phyloP scores from a whole-genome alignment of 2,797 vertebrate genomes.

The Peromyscus attwateri region DNA sequence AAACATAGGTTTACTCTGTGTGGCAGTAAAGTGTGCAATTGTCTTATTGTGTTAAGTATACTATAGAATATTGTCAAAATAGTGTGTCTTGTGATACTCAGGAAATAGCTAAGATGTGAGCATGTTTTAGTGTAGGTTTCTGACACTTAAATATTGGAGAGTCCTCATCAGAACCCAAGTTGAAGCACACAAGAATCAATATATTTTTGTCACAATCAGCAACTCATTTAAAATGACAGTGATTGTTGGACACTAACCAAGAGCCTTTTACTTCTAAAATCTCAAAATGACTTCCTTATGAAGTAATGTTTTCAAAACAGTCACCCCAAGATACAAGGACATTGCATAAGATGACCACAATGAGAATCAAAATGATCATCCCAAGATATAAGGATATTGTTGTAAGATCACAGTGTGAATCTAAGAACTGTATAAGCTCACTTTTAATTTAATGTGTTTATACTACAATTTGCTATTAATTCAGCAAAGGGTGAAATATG shows the following conservation, averaged over 20 bases:
- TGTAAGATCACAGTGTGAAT: neutral
- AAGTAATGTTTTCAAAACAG: slow-evolving; percentile 11
- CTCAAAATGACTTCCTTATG: slow-evolving; percentile 67
- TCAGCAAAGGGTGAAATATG: slow-evolving; percentile 41
- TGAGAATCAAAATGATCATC: neutral
- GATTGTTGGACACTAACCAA: slow-evolving; percentile 33
- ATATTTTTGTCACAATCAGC: slow-evolving; percentile 60
- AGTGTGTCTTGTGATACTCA: neutral
- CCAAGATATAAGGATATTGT: neutral
- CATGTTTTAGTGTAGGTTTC: slow-evolving; percentile 40
- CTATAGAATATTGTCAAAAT: slow-evolving; percentile 15
- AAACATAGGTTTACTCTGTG: neutral
- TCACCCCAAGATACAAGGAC: neutral
- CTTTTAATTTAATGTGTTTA: slow-evolving; percentile 44
- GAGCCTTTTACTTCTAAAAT: slow-evolving; percentile 61
- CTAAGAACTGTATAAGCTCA: neutral
- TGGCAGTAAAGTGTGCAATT: slow-evolving; percentile 57
- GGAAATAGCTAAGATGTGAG: neutral
- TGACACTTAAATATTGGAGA: neutral
- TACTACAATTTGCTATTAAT: slow-evolving; percentile 45
- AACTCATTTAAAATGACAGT: slow-evolving; percentile 62
- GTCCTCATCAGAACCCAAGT: neutral
- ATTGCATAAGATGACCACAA: neutral
- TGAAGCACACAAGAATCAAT: slow-evolving; percentile 34
- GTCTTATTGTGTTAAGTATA: slow-evolving; percentile 43